phyloP scores from a whole-genome alignment of 2,888 invertebrate species.

The Ochlodes sylvanus region DNA sequence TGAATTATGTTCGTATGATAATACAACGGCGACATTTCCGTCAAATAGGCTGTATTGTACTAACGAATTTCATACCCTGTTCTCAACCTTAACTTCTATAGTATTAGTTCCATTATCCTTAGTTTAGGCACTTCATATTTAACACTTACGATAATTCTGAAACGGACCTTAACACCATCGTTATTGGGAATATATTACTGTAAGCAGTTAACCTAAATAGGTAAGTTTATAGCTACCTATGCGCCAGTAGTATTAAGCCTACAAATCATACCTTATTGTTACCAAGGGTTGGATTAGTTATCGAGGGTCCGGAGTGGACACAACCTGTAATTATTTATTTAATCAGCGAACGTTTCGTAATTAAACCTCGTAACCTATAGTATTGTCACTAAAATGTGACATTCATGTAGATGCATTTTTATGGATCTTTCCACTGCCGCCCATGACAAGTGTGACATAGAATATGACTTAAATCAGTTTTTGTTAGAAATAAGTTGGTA shows the following conservation, averaged over 20 bases:
- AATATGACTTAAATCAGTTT: too few relatives aligned
- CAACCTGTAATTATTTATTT: constrained; percentile 29
- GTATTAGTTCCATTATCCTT: constrained; percentile 17
- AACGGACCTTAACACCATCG: constrained; percentile 21
- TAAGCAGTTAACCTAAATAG: constrained; percentile 23
- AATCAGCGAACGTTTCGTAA: constrained; percentile 21
- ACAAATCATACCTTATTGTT: constrained; percentile 37
- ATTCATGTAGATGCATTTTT: too few relatives aligned
- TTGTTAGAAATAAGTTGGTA: too few relatives aligned
- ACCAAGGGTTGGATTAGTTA: constrained; percentile 33
- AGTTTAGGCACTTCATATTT: not conserved
- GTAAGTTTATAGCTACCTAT: constrained; percentile 20
- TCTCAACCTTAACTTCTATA: constrained; percentile 16
- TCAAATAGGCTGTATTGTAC: constrained; percentile 22
- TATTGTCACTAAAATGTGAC: not conserved
- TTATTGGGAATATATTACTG: constrained; percentile 24
- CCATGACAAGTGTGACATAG: too few relatives aligned
- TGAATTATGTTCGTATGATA: constrained; percentile 33
- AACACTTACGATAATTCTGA: constrained; percentile 13
- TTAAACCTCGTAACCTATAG: constrained; percentile 13
- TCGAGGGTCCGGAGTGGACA: constrained; percentile 27
- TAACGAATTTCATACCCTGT: constrained; percentile 10
- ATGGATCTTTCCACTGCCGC: too few relatives aligned
- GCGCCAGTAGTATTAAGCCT: constrained; percentile 17
- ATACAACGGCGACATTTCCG: constrained; percentile 30